Percentiles rank a stretch among this genome's conserved stretches.
Conservation (phyloP, 2,888 invertebrate genomes). For the Cheilosia vernalis region DNA sequence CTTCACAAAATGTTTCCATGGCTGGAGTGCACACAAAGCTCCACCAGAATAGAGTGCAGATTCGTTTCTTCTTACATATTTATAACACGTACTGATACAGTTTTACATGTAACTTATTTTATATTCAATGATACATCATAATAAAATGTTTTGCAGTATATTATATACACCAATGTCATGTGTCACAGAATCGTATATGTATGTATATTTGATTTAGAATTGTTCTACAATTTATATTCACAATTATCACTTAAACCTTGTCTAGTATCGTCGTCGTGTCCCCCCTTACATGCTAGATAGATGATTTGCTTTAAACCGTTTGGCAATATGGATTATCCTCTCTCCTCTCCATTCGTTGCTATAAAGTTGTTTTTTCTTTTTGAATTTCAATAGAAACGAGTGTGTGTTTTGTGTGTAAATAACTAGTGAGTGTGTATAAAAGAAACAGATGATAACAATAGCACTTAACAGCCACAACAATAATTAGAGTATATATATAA, state of each 20-base stretch:
- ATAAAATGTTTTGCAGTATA: constrained; percentile 64
- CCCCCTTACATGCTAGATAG: constrained; percentile 56
- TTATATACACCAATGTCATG: constrained; percentile 52
- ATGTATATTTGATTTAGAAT: constrained; percentile 63
- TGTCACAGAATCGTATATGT: constrained; percentile 42
- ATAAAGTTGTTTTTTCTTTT: not conserved
- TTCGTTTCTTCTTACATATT: constrained; percentile 16
- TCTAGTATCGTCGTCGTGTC: constrained; percentile 36
- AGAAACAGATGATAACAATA: constrained; percentile 37
- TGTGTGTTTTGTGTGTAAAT: constrained; percentile 59
- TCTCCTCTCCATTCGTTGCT: constrained; percentile 55
- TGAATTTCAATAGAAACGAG: constrained; percentile 36
- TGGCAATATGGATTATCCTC: constrained; percentile 43
- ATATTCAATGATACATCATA: constrained; percentile 50
- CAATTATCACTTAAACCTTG: constrained; percentile 47
- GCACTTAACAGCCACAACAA: constrained; percentile 49
- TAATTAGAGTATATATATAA: constrained; percentile 18
- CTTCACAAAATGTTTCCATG: constrained; percentile 99
- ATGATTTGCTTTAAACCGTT: constrained; percentile 42
- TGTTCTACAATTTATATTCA: constrained; percentile 48
- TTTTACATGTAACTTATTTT: constrained; percentile 67
- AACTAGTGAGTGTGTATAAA: constrained; percentile 57
- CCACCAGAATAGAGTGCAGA: constrained; percentile 77
- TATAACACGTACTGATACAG: constrained; percentile 62
- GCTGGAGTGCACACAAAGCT: constrained; percentile 95